phyloP scores from a whole-genome alignment of 2,888 invertebrate genomes.

The Polydesmus complanatus region DNA sequence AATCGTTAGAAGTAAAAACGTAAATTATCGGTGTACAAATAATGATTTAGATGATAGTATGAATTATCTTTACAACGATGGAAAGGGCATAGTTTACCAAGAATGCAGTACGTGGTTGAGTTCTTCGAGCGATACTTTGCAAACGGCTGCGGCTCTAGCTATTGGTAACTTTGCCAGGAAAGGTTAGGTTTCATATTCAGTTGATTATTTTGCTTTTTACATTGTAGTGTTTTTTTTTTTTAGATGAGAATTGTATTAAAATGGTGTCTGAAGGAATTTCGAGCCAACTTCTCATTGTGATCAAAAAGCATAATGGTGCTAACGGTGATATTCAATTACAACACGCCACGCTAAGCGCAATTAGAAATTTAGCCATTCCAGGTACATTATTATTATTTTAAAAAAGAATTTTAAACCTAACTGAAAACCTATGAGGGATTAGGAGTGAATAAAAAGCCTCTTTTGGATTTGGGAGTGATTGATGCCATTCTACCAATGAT shows the following conservation, averaged over 20 bases:
- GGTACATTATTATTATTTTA: slow-evolving; percentile 18
- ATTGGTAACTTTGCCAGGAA: slow-evolving; percentile 80
- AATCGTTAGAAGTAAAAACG: too few species aligned
- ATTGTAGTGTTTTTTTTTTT: slow-evolving; percentile 13
- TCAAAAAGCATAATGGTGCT: slow-evolving; percentile 42
- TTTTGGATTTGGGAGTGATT: slow-evolving; percentile 57
- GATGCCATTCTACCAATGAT: slow-evolving; percentile 54
- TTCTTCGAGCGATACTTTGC: slow-evolving; percentile 49
- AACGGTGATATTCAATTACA: slow-evolving; percentile 49
- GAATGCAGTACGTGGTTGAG: slow-evolving; percentile 61
- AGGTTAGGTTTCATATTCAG: too few species aligned
- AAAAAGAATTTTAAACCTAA: too few species aligned
- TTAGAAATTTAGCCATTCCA: slow-evolving; percentile 38
- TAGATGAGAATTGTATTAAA: slow-evolving; percentile 63
- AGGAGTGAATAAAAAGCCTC: slow-evolving; percentile 50
- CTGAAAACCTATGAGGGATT: background rate
- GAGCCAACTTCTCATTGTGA: slow-evolving; percentile 43
- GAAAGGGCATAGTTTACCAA: slow-evolving; percentile 53
- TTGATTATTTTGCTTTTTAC: too few species aligned
- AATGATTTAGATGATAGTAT: slow-evolving; percentile 60
- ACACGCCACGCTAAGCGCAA: slow-evolving; percentile 60
- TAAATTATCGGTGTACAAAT: too few species aligned
- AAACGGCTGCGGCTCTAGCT: slow-evolving; percentile 69
- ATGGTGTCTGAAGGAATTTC: slow-evolving; percentile 68
- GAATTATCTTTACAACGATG: slow-evolving; percentile 63